A percentile compares a stretch with the other conserved stretches of the same genome.
These are phyloP conservation scores for Apaloderma vittatum DNA, from an alignment of 2,113 vertebrate species.

Conservation along the genomic window DNA sequence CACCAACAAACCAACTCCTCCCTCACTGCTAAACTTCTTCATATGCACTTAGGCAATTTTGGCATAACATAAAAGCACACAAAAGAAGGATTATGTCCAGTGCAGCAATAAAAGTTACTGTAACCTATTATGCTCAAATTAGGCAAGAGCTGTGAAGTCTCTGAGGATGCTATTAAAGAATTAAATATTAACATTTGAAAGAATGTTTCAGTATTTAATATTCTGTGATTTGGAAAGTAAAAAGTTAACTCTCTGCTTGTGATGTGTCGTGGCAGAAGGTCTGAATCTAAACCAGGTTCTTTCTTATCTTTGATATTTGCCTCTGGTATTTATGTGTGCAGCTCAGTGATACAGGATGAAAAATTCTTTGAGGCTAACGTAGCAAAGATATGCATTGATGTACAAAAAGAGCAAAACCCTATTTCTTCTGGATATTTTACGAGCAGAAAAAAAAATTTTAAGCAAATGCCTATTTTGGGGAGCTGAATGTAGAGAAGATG, in stretches of 20 bases:
- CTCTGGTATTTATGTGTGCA: neutral
- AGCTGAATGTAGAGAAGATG: neutral
- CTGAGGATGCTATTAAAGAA: conserved; percentile 18
- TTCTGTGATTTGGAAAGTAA: neutral
- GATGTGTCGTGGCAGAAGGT: neutral
- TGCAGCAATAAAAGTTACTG: conserved; percentile 23
- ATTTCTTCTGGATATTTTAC: neutral
- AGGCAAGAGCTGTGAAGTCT: conserved; percentile 22
- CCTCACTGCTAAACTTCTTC: neutral
- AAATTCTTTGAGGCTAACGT: neutral
- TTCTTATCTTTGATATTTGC: neutral
- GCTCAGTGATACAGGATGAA: neutral
- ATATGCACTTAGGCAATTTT: conserved; percentile 7
- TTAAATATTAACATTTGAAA: conserved; percentile 9
- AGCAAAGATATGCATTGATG: neutral
- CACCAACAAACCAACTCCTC: neutral
- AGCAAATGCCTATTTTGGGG: neutral
- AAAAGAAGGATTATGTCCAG: conserved; percentile 14
- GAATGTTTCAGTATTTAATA: neutral
- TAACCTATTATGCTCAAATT: conserved; percentile 46
- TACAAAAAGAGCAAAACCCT: neutral
- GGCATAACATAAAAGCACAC: conserved; percentile 25
- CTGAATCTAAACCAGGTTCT: neutral
- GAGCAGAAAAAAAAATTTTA: neutral
- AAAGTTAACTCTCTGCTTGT: conserved; percentile 3